phyloP scores from a whole-genome alignment of 2,797 vertebrate species.

The Centroberyx gerrardi region DNA sequence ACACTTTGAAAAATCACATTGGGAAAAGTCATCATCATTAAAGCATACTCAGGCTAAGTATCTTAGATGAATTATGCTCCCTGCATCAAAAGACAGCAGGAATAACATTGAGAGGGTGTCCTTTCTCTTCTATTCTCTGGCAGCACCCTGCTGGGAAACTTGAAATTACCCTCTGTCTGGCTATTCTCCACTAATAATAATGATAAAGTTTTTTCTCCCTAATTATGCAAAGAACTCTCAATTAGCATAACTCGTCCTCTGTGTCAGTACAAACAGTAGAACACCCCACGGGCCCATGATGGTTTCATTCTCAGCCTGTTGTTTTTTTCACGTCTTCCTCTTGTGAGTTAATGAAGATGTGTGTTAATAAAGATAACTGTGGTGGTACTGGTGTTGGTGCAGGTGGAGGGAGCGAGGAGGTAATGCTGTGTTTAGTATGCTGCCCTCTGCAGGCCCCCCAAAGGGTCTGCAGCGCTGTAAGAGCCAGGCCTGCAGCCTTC shows the following conservation, averaged over 20 bases:
- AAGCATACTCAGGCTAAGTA: conserved; percentile 84
- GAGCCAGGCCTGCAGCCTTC: conserved; percentile 47
- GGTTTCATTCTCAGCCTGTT: conserved; percentile 77
- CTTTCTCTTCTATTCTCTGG: conserved; percentile 75
- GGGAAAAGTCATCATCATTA: conserved; percentile 88
- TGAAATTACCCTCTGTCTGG: conserved; percentile 86
- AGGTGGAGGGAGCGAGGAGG: conserved; percentile 64
- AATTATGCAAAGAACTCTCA: conserved; percentile 89
- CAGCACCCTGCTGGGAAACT: conserved; percentile 87
- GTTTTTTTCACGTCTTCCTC: conserved; percentile 61
- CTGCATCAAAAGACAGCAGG: conserved; percentile 80
- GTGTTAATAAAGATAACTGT: conserved; percentile 77
- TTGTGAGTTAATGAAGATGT: conserved; percentile 81
- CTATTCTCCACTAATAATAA: conserved; percentile 87
- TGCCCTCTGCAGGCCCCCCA: conserved; percentile 76
- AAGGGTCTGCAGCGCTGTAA: conserved; percentile 48
- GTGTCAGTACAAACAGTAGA: conserved; percentile 87
- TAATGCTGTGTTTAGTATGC: conserved; percentile 56
- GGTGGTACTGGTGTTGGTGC: conserved; percentile 36
- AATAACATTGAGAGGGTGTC: conserved; percentile 85
- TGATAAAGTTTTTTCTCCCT: conserved; percentile 83
- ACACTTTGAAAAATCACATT: conserved; percentile 84
- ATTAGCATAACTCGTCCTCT: conserved; percentile 89
- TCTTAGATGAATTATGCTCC: conserved; percentile 83
- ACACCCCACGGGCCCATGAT: conserved; percentile 80